Evolutionary conservation across 1,140 invertebrate genomes (phyloP).

Genomic region (Rhagoletis zephyria): DNA sequence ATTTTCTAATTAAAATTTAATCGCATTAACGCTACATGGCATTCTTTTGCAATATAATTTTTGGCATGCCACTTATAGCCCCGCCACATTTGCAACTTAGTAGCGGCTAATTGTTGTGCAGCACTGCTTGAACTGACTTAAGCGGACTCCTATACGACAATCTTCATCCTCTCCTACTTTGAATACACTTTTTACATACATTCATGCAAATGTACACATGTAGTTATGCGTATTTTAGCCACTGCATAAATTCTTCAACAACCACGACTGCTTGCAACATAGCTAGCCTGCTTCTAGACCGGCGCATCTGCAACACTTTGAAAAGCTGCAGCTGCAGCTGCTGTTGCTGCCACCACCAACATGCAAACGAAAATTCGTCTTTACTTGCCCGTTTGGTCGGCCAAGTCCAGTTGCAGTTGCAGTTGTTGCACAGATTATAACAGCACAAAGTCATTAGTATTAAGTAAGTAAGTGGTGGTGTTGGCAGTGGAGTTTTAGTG

Average conservation of each 20-base stretch:
- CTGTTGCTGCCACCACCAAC: slow-evolving; percentile 5
- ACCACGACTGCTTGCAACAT: neutral
- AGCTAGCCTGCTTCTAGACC: neutral
- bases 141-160: neutral
- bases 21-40: slow-evolving; percentile 37
- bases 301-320: slow-evolving; percentile 22
- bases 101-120: slow-evolving; percentile 22
- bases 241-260: slow-evolving; percentile 44
- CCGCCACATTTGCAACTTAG: neutral
- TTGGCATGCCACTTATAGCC: neutral
- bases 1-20: slow-evolving; percentile 49
- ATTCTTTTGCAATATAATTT: neutral
- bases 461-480: slow-evolving; percentile 20
- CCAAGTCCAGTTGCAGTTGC: slow-evolving; percentile 32
- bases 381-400: neutral
- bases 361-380: neutral
- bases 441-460: slow-evolving; percentile 51
- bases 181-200: neutral
- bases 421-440: slow-evolving; percentile 49
- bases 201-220: neutral
- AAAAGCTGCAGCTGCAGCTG: neutral
- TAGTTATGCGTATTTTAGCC: slow-evolving; percentile 13
- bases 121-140: neutral
- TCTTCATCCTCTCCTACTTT: neutral
- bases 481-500: neutral